A percentile compares a stretch with the other conserved stretches of the same genome.
These are phyloP conservation scores for Wiebesia pumilae DNA, from an alignment of 1,140 invertebrate genomes.

Conservation along the genomic window DNA sequence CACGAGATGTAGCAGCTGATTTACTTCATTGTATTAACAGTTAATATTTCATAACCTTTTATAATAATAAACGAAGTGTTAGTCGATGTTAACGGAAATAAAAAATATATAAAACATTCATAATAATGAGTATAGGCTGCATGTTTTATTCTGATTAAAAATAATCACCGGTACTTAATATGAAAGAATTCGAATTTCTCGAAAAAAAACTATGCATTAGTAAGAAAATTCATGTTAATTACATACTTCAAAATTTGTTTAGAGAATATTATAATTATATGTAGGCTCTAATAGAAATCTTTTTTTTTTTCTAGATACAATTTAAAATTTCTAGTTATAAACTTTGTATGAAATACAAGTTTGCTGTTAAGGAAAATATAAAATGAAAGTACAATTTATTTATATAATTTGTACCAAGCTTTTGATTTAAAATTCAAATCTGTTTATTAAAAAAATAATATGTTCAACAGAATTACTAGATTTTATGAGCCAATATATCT, in stretches of 20 bases:
- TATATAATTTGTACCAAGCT: background rate
- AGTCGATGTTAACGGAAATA: background rate
- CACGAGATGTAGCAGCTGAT: background rate
- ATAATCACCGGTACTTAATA: too few relatives aligned
- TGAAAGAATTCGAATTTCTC: too few relatives aligned
- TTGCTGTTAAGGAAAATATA: background rate
- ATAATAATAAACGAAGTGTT: background rate
- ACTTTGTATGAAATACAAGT: background rate
- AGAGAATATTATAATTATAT: background rate
- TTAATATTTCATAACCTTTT: background rate
- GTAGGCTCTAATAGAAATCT: background rate
- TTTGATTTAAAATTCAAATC: conserved; percentile 28
- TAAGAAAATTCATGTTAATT: background rate
- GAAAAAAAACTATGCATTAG: background rate
- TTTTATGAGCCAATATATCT: background rate
- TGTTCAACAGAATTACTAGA: conserved; percentile 15
- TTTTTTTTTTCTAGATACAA: background rate
- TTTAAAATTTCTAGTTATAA: background rate
- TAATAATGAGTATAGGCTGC: too few relatives aligned
- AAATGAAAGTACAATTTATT: conserved; percentile 8
- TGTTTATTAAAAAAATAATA: background rate
- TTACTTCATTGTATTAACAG: background rate
- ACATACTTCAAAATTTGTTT: background rate
- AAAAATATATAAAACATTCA: too few relatives aligned
- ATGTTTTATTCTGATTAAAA: too few relatives aligned